Evolutionary conservation across 2,797 vertebrate species (phyloP).

Genomic region (Smutsia temminckii): DNA sequence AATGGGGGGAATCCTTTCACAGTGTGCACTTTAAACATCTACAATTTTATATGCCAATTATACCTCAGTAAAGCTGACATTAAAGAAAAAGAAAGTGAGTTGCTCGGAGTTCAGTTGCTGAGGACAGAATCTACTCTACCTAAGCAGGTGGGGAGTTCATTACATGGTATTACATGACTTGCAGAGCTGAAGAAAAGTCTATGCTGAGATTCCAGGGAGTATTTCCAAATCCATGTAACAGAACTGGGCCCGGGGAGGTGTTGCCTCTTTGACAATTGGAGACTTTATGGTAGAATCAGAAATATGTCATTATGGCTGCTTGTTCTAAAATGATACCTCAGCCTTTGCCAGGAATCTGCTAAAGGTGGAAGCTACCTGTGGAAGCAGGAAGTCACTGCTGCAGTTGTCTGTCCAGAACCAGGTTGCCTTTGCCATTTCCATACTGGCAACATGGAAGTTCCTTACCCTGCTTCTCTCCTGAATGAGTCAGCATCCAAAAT

Average conservation of each 20-base stretch:
- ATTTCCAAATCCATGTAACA: neutral
- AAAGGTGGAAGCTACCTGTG: neutral
- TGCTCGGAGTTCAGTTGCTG: neutral
- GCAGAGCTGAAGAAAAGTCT: neutral
- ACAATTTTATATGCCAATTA: neutral
- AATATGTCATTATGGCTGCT: neutral
- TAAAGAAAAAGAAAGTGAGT: neutral
- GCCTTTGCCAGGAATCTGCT: neutral
- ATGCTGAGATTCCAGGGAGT: neutral
- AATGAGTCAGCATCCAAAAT: neutral
- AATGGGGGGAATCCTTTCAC: neutral
- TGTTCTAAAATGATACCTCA: neutral
- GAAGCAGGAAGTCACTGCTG: neutral
- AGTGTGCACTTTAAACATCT: neutral
- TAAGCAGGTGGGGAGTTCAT: neutral
- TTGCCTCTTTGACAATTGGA: neutral
- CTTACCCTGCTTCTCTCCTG: neutral
- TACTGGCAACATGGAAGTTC: too few relatives aligned
- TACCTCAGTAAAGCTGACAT: neutral
- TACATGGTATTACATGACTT: neutral
- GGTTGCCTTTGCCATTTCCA: neutral
- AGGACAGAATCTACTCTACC: neutral
- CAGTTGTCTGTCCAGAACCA: neutral
- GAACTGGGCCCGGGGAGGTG: neutral
- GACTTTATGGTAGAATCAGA: neutral